A percentile compares a stretch with the other conserved stretches of the same genome.
These are phyloP conservation scores for Lepidurus packardi DNA, from an alignment of 1,140 invertebrate species.

Conservation along the genomic window DNA sequence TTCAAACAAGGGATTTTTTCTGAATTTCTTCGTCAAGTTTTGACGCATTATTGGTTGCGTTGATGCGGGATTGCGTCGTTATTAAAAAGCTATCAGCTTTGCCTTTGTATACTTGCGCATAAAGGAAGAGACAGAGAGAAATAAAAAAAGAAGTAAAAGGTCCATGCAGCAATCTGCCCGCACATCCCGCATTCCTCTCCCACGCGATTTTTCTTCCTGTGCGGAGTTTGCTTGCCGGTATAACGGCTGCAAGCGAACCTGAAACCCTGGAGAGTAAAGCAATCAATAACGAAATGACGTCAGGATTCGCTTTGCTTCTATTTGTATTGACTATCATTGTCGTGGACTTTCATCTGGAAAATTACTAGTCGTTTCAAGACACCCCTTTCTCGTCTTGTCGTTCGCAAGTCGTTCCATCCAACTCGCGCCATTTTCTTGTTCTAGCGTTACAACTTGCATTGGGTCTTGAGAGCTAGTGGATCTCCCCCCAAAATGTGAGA, in stretches of 20 bases:
- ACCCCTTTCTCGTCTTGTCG: background rate
- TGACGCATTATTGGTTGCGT: background rate
- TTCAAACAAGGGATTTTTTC: too few species aligned
- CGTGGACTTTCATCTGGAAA: background rate
- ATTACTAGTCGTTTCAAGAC: background rate
- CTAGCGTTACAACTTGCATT: too few species aligned
- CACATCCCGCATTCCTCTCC: slow-evolving; percentile 17
- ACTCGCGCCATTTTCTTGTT: background rate
- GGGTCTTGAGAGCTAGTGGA: too few species aligned
- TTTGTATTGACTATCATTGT: slow-evolving; percentile 20
- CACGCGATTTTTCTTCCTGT: slow-evolving; percentile 2
- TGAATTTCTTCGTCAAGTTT: too few species aligned
- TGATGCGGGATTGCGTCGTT: background rate
- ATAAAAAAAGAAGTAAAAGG: background rate
- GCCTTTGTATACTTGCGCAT: background rate
- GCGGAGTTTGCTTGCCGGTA: background rate
- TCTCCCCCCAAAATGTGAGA: background rate
- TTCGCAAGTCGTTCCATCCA: background rate
- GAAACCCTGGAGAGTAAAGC: slow-evolving; percentile 21
- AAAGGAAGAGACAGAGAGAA: background rate
- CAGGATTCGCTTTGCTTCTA: slow-evolving; percentile 16
- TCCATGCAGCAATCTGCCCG: background rate
- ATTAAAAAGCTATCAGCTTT: background rate
- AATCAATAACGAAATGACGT: slow-evolving; percentile 22
- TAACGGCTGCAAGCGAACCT: slow-evolving; percentile 10